A percentile compares a stretch with the other conserved stretches of the same genome.
Evolutionary conservation across 2,113 vertebrate species (phyloP).

Genomic region (Orcinus orca): DNA sequence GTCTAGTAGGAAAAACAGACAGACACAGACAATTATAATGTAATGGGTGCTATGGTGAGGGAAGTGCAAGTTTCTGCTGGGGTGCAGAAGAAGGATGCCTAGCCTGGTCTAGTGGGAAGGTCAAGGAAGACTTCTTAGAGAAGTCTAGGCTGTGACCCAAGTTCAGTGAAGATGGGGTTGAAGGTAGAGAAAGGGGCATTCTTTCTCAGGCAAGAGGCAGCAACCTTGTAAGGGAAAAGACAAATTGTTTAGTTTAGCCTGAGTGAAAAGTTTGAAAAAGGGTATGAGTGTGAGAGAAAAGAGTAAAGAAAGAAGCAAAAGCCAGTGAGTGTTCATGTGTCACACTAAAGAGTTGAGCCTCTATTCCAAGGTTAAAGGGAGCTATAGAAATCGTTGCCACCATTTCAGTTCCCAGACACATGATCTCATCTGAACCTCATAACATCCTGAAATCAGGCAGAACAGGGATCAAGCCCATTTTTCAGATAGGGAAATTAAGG

Average conservation of each 20-base stretch:
- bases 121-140: not conserved
- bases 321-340: not conserved
- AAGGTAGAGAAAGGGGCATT: not conserved
- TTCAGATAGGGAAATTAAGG: not conserved
- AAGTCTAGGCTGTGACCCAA: not conserved
- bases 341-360: not conserved
- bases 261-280: not conserved
- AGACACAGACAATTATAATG: not conserved
- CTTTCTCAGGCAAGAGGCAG: not conserved
- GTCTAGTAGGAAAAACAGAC: not conserved
- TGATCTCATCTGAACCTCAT: not conserved
- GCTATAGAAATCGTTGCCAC: not conserved
- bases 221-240: not conserved
- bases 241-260: not conserved
- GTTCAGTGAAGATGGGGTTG: not conserved
- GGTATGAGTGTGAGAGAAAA: not conserved
- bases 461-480: not conserved
- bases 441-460: not conserved
- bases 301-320: not conserved
- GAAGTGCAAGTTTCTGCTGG: not conserved
- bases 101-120: not conserved
- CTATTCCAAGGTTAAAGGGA: not conserved
- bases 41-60: not conserved
- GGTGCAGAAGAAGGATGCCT: not conserved
- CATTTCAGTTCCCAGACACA: constrained; percentile 4